Base-by-base conservation (phyloP, 1,140 invertebrate genomes). In the Philotrypesis tridentata region DNA sequence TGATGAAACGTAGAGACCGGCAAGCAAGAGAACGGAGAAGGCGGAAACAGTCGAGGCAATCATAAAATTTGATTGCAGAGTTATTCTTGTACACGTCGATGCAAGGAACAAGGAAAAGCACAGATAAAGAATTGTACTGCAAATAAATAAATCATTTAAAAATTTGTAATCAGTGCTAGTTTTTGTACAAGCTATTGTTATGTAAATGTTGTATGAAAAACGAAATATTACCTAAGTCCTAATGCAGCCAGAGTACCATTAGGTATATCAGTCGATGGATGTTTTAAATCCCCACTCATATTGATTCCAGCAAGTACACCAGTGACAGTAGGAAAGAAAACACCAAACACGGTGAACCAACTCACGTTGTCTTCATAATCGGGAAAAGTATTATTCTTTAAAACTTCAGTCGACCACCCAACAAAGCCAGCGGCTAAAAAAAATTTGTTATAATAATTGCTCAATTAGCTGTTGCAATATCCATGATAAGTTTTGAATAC, bases 231-330 rank as follows among this genome's bases (percentile, higher is more conserved):
- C 95, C 96, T 96, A 61, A 96, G 96, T 75, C 96, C 95, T 82
- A 99, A 94, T 70, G 98, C 97, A 37, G 97, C 96, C 33, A 99
- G 91, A 6, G 98, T 98, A 55, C 98, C 98, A 91, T 97, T 96
- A 5, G 98, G 97, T 88, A 99, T 99, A 90, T 98, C 97, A 65
- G 94, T 94, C 14, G 96, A 96, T 0, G 98, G 98, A 87, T 98
- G 95, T 79, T 95, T 94, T 63, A 99, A 93, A 92, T 99, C 98
- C 17, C 98, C 98, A 91, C 97, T 98, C 98, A 99, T 99, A 90
- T 99, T 99, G 84, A 99, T 97, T 65, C 98, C 98, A 65, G 98
- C 97, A 80, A 99, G 93, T 70, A 99, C 97, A 31, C 97, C 97
- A 79, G 97, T 97, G 75, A 98, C 95, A 70, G 98, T 97, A 73